A percentile compares a stretch with the other conserved stretches of the same genome.
Evolutionary conservation across 1,140 invertebrate species (phyloP).

Genomic region (Physella acuta): DNA sequence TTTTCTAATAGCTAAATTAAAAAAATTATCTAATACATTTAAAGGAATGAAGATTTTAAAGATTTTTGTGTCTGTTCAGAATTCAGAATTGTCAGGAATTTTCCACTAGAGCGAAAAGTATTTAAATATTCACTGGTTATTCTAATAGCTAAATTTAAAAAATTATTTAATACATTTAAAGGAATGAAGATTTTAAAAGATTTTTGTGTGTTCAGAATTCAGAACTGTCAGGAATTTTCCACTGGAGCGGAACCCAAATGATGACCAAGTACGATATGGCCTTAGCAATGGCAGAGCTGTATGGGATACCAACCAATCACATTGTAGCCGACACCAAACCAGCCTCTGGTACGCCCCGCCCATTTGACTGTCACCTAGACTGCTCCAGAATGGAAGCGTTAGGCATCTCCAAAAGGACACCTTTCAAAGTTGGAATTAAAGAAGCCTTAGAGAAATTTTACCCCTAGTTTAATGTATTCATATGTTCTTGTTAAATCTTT

Average conservation of each 20-base stretch:
- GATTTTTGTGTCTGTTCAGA: conserved; percentile 30
- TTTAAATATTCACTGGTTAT: too few relatives aligned
- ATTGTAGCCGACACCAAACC: conserved; percentile 46
- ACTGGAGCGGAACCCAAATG: conserved; percentile 63
- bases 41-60: neutral
- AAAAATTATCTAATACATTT: neutral
- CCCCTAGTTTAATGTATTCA: conserved; percentile 19
- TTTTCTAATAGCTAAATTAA: too few relatives aligned
- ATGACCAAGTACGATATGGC: conserved; percentile 67
- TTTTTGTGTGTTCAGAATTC: conserved; percentile 32
- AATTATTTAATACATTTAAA: neutral
- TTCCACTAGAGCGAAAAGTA: conserved; percentile 66
- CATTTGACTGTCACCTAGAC: conserved; percentile 62
- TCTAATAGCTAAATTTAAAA: too few relatives aligned
- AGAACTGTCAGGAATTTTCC: conserved; percentile 61
- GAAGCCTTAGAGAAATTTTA: conserved; percentile 43
- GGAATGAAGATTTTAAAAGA: neutral
- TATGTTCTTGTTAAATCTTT: too few relatives aligned
- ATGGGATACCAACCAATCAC: conserved; percentile 58
- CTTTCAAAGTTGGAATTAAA: conserved; percentile 59
- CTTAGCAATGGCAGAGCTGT: conserved; percentile 61
- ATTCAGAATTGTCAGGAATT: conserved; percentile 55
- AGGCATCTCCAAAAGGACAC: conserved; percentile 57
- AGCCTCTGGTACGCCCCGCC: conserved; percentile 54
- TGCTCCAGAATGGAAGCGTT: conserved; percentile 56